Conservation (phyloP, 2,888 invertebrate genomes). For the Melinopterus prodromus region DNA sequence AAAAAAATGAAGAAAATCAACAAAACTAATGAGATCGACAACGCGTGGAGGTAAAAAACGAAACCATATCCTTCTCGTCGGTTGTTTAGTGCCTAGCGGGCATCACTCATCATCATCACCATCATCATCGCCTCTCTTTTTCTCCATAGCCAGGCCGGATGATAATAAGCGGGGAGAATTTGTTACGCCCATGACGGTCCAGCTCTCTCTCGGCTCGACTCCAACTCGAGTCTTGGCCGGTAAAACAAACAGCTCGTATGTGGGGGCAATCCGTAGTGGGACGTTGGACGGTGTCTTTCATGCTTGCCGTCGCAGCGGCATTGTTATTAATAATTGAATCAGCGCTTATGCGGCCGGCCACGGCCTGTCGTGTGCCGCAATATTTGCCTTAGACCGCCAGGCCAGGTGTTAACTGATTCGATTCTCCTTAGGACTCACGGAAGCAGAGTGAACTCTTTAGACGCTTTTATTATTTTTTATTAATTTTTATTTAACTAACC, state of each 20-base stretch:
- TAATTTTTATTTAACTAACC: too few species aligned
- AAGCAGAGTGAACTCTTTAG: not conserved
- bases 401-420: not conserved
- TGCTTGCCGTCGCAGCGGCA: not conserved
- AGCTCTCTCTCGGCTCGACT: not conserved
- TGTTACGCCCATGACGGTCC: not conserved
- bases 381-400: not conserved
- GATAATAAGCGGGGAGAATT: not conserved
- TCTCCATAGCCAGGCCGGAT: not conserved
- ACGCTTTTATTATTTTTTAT: not conserved
- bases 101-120: conserved; percentile 12
- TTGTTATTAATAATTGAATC: conserved; percentile 4
- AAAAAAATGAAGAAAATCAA: not conserved
- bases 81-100: conserved; percentile 10
- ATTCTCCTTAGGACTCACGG: not conserved
- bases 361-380: not conserved
- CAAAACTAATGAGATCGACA: not conserved
- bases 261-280: not conserved
- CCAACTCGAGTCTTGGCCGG: not conserved
- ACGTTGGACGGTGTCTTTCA: not conserved
- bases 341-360: not conserved
- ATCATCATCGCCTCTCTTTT: not conserved
- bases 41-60: not conserved
- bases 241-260: not conserved
- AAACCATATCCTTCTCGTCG: conserved; percentile 32